Conservation (phyloP, 2,888 invertebrate genomes). For the Rhimphoctona megacephalus region DNA sequence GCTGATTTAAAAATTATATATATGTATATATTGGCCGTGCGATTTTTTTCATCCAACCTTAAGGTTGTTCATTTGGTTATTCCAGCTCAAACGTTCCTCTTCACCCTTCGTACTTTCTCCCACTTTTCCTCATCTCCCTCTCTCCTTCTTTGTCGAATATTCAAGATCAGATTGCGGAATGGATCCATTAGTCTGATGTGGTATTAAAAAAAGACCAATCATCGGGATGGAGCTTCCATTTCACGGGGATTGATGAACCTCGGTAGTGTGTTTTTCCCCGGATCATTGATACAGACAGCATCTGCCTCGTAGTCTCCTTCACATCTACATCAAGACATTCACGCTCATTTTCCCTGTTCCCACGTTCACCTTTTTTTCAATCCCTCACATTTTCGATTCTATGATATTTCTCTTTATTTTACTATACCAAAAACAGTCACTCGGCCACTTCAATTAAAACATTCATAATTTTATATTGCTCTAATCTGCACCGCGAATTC, state of each 20-base stretch:
- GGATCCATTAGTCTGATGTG: conserved; percentile 83
- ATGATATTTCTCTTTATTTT: not conserved
- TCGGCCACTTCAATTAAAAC: conserved; percentile 22
- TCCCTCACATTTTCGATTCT: not conserved
- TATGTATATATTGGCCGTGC: conserved; percentile 8
- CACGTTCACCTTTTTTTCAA: not conserved
- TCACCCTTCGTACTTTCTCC: conserved; percentile 7
- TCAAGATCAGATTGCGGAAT: conserved; percentile 81
- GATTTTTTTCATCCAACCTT: conserved; percentile 4
- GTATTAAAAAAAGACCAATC: conserved; percentile 81
- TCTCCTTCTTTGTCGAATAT: conserved; percentile 68
- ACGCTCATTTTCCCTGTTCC: conserved; percentile 22
- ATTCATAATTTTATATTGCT: not conserved
- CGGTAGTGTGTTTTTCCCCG: conserved; percentile 12
- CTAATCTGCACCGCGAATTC: not conserved
- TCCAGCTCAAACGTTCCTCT: conserved; percentile 24
- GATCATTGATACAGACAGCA: conserved; percentile 1
- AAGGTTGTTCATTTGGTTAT: conserved; percentile 9
- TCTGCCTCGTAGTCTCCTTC: conserved; percentile 26
- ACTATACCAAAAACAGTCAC: not conserved
- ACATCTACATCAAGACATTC: conserved; percentile 26
- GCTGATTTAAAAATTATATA: conserved; percentile 80
- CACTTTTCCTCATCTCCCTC: conserved; percentile 28
- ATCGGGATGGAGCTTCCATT: conserved; percentile 74
- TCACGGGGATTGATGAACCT: conserved; percentile 56